A percentile compares a stretch with the other conserved stretches of the same genome.
These are phyloP conservation scores for Saxidomus purpurata DNA, from an alignment of 1,140 invertebrate species.

Conservation along the genomic window DNA sequence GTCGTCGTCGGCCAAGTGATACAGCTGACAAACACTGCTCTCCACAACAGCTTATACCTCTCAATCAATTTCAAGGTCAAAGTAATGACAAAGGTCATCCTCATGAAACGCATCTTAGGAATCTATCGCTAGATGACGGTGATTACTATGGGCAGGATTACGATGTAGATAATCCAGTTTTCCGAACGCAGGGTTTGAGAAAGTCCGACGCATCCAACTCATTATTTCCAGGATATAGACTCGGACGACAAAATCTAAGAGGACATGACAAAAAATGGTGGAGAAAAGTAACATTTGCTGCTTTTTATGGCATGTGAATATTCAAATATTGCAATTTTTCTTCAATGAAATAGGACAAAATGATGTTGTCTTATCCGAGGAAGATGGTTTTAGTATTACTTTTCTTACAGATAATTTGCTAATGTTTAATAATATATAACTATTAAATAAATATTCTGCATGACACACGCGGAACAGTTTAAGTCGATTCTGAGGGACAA, in stretches of 20 bases:
- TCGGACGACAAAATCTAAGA: constrained; percentile 50
- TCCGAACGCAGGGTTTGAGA: constrained; percentile 26
- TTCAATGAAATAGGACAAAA: too few relatives aligned
- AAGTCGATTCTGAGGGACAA: too few relatives aligned
- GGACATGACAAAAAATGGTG: constrained; percentile 64
- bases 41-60: constrained; percentile 25
- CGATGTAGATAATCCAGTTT: constrained; percentile 37
- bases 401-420: too few relatives aligned
- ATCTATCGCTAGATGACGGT: not conserved
- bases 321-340: too few relatives aligned
- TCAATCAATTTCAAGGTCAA: constrained; percentile 22
- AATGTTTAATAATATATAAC: too few relatives aligned
- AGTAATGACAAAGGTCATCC: not conserved
- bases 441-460: too few relatives aligned
- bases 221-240: constrained; percentile 60
- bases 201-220: constrained; percentile 4
- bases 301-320: not conserved
- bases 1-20: not conserved
- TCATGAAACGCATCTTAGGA: not conserved
- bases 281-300: constrained; percentile 64
- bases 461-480: too few relatives aligned
- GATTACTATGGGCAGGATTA: constrained; percentile 58
- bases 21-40: not conserved
- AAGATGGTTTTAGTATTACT: too few relatives aligned
- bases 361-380: too few relatives aligned